These are phyloP conservation scores for Belgica antarctica DNA, from an alignment of 2,888 invertebrate species.

Conservation along the genomic window DNA sequence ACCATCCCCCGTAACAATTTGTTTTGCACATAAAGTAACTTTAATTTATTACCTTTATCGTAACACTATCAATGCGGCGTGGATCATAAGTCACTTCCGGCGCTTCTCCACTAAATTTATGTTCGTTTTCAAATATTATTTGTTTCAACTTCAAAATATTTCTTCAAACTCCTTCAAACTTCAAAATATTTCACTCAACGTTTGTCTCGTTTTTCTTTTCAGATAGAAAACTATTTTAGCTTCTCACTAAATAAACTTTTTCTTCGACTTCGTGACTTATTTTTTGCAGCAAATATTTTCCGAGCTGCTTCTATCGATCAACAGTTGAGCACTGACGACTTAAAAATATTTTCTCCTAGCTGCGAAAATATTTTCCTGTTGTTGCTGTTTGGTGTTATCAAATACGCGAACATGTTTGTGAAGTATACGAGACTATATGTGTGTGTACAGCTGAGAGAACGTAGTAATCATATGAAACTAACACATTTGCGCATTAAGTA, in stretches of 20 bases:
- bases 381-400: constrained; percentile 21
- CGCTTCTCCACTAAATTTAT: background rate
- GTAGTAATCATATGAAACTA: constrained; percentile 31
- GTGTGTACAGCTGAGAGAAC: background rate
- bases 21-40: too few relatives aligned
- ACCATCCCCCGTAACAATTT: too few relatives aligned
- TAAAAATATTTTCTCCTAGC: background rate
- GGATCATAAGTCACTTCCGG: too few relatives aligned
- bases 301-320: constrained; percentile 31
- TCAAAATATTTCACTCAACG: too few relatives aligned
- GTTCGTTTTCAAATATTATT: background rate
- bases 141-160: constrained; percentile 1
- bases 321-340: constrained; percentile 31
- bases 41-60: too few relatives aligned
- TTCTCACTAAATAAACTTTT: background rate
- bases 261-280: background rate
- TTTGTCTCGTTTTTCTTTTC: too few relatives aligned
- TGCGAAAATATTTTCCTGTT: constrained; percentile 20
- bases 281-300: constrained; percentile 18
- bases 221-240: background rate
- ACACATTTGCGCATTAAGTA: constrained; percentile 20
- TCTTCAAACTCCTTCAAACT: background rate
- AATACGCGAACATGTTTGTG: constrained; percentile 1
- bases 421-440: too few relatives aligned
- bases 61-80: too few relatives aligned